These are phyloP conservation scores for Protophormia terraenovae DNA, from an alignment of 2,888 invertebrate genomes.

Conservation along the genomic window DNA sequence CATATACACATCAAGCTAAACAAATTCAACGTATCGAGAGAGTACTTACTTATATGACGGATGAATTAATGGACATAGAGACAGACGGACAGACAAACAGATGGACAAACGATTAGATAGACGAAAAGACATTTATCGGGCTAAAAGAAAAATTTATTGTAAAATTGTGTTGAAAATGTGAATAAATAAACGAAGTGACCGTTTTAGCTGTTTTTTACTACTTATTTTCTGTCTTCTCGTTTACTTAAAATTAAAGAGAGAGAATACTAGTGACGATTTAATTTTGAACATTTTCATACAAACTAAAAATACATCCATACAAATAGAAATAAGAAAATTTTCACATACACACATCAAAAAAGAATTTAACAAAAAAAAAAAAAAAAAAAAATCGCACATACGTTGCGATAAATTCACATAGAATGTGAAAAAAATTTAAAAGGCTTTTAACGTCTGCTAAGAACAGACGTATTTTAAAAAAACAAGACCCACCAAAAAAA, in stretches of 20 bases:
- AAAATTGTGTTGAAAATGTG: conserved; percentile 18
- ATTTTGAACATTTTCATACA: conserved; percentile 1
- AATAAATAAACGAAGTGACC: conserved; percentile 23
- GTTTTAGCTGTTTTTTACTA: background rate
- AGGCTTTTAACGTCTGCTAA: conserved; percentile 66
- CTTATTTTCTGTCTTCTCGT: background rate
- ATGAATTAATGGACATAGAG: conserved; percentile 2
- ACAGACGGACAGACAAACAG: background rate
- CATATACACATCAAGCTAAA: background rate
- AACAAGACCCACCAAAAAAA: background rate
- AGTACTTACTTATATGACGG: background rate
- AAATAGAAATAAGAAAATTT: conserved; percentile 46
- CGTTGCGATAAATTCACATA: conserved; percentile 73
- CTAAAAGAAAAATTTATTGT: background rate
- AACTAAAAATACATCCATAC: conserved; percentile 20
- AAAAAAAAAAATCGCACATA: conserved; percentile 74
- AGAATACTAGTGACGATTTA: conserved; percentile 28
- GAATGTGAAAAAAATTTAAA: conserved; percentile 66
- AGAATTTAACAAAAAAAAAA: conserved; percentile 24
- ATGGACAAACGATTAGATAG: background rate
- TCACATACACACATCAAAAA: conserved; percentile 30
- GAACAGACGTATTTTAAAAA: conserved; percentile 65
- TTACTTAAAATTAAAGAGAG: conserved; percentile 55
- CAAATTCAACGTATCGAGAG: background rate
- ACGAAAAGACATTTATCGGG: too few relatives aligned